Percentiles rank a stretch among this genome's conserved stretches.
These are phyloP conservation scores for Drosophila macrospina DNA, from an alignment of 2,888 invertebrate species.

Conservation along the genomic window DNA sequence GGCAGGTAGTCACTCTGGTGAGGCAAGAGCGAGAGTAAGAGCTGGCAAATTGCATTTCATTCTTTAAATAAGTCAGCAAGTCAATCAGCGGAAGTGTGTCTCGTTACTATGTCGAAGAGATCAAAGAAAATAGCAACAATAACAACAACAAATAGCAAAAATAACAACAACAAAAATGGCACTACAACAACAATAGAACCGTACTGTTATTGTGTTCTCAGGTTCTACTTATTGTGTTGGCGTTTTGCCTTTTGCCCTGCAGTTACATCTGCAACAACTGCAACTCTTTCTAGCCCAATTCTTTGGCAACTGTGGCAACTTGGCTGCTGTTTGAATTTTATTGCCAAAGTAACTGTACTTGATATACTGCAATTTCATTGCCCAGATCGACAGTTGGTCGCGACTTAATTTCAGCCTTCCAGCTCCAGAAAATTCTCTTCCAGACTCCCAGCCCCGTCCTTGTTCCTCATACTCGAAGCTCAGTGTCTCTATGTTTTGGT, in stretches of 20 bases:
- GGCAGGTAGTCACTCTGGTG: conserved; percentile 18
- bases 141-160: conserved; percentile 13
- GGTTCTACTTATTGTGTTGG: conserved; percentile 64
- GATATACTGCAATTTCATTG: conserved; percentile 67
- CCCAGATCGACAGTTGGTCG: conserved; percentile 66
- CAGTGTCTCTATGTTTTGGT: conserved; percentile 3
- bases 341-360: conserved; percentile 63
- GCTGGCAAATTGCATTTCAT: conserved; percentile 35
- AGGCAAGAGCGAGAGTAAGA: background rate
- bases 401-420: conserved; percentile 22
- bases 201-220: conserved; percentile 56
- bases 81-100: conserved; percentile 60
- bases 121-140: conserved; percentile 13
- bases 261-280: conserved; percentile 28
- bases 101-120: conserved; percentile 45
- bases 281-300: conserved; percentile 38
- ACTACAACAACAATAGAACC: conserved; percentile 15
- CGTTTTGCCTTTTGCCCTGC: conserved; percentile 66
- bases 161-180: conserved; percentile 6
- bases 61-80: conserved; percentile 65
- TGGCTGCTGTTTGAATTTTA: conserved; percentile 31
- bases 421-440: conserved; percentile 29
- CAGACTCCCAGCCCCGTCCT: background rate
- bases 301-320: background rate
- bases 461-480: conserved; percentile 21